A percentile compares a stretch with the other conserved stretches of the same genome.
phyloP scores from a whole-genome alignment of 2,113 vertebrate species.

The Cebidichthys violaceus region DNA sequence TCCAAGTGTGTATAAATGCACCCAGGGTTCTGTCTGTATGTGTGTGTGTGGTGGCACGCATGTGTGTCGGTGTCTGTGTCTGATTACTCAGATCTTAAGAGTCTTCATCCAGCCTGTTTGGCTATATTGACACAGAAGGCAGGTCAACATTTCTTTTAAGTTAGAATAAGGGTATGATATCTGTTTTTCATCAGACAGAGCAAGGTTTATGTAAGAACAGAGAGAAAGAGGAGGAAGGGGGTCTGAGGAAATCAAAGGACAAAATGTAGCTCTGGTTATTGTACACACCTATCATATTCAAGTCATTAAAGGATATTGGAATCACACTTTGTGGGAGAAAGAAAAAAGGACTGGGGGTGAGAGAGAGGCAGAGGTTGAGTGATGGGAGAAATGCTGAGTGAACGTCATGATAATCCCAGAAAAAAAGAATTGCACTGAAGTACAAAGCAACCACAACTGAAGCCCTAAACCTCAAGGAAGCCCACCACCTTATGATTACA shows the following conservation, averaged over 20 bases:
- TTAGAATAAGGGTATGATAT: not conserved
- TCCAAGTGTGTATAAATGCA: slow-evolving; percentile 44
- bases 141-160: slow-evolving; percentile 19
- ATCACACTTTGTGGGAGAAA: slow-evolving; percentile 27
- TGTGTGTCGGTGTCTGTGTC: not conserved
- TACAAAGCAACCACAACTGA: slow-evolving; percentile 81
- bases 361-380: slow-evolving; percentile 30
- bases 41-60: not conserved
- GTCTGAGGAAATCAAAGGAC: slow-evolving; percentile 38
- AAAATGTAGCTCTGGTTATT: slow-evolving; percentile 40
- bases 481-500: slow-evolving; percentile 76
- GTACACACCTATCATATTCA: slow-evolving; percentile 22
- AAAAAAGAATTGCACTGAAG: slow-evolving; percentile 43
- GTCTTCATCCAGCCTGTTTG: slow-evolving; percentile 19
- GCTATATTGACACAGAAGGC: slow-evolving; percentile 3
- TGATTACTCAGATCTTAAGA: slow-evolving; percentile 44
- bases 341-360: slow-evolving; percentile 10
- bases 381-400: slow-evolving; percentile 49
- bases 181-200: slow-evolving; percentile 2
- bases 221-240: not conserved
- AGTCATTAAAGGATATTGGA: slow-evolving; percentile 45
- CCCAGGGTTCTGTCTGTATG: slow-evolving; percentile 8
- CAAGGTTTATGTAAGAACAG: not conserved
- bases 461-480: slow-evolving; percentile 64
- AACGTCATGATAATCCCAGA: slow-evolving; percentile 56